phyloP scores from a whole-genome alignment of 37 sponge, comb jelly and placozoan species.

The Trichoplax adhaerens region DNA sequence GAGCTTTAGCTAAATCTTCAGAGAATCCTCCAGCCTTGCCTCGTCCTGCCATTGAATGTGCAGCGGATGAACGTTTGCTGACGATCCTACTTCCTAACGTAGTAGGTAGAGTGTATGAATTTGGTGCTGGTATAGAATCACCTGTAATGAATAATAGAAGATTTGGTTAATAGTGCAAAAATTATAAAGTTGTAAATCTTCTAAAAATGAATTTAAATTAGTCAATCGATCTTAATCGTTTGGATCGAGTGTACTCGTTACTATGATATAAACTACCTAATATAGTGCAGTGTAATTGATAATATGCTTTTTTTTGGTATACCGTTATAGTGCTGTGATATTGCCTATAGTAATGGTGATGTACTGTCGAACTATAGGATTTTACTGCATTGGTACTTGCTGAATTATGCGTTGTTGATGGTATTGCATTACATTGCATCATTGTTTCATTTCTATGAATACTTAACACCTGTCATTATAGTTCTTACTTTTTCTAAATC shows the following conservation, averaged over 20 bases:
- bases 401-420: not conserved
- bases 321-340: too few species aligned
- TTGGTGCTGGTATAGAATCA: constrained; percentile 83
- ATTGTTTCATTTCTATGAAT: not conserved
- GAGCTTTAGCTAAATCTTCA: constrained; percentile 66
- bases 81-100: constrained; percentile 62
- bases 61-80: constrained; percentile 53
- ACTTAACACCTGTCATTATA: not conserved
- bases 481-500: constrained; percentile 66
- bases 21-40: constrained; percentile 73
- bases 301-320: too few species aligned
- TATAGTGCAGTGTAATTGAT: too few species aligned
- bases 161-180: too few species aligned
- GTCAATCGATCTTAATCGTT: too few species aligned
- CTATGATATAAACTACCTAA: too few species aligned
- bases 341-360: too few species aligned
- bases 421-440: not conserved
- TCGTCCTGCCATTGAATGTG: constrained; percentile 61
- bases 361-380: too few species aligned
- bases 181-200: too few species aligned
- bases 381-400: too few species aligned
- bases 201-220: too few species aligned
- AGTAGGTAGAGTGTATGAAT: constrained; percentile 74
- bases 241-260: too few species aligned
- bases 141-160: constrained; percentile 16